phyloP scores from a whole-genome alignment of 2,113 vertebrate species.

The Neotoma lepida region DNA sequence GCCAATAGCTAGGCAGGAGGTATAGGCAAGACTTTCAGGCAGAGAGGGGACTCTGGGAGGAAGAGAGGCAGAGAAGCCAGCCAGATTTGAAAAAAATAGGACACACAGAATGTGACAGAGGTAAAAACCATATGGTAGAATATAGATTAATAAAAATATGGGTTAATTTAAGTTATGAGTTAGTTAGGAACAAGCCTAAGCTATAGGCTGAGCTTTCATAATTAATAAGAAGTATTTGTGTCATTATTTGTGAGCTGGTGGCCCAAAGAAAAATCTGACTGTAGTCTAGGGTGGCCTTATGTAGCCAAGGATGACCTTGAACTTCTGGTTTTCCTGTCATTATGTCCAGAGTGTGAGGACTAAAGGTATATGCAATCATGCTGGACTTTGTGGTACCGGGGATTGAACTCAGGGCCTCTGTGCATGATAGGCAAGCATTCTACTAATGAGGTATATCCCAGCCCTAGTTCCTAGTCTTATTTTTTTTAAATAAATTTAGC shows the following conservation, averaged over 20 bases:
- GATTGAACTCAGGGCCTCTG: neutral
- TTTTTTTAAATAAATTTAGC: conserved; percentile 46
- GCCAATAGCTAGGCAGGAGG: neutral
- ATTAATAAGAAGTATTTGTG: neutral
- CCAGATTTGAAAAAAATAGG: neutral
- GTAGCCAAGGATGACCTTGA: neutral
- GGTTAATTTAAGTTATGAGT: neutral
- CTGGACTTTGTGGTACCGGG: neutral
- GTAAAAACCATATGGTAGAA: neutral
- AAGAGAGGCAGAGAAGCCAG: neutral
- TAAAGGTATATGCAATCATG: neutral
- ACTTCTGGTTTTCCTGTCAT: neutral
- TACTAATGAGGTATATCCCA: neutral
- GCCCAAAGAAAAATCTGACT: neutral
- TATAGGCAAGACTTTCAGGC: neutral
- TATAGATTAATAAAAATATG: neutral
- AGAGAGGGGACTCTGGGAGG: neutral
- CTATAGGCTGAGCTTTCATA: neutral
- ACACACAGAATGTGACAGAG: neutral
- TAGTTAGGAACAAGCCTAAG: neutral
- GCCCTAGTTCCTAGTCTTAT: neutral
- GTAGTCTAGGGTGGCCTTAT: neutral
- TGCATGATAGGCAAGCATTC: neutral
- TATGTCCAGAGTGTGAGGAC: neutral
- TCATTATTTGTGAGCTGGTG: neutral